These are phyloP conservation scores for Chionoecetes opilio DNA, from an alignment of 1,140 invertebrate species.

Conservation along the genomic window DNA sequence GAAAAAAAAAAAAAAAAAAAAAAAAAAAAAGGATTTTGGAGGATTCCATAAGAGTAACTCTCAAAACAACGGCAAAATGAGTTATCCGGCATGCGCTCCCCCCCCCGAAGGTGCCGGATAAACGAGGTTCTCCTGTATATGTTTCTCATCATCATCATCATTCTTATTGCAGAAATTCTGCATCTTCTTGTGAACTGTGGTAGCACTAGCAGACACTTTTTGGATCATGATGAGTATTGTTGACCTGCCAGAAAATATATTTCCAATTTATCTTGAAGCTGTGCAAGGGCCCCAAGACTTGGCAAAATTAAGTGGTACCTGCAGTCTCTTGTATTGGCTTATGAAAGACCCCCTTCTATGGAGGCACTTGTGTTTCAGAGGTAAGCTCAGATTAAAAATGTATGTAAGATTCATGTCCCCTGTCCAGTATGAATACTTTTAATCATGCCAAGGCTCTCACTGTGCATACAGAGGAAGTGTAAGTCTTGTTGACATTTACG, in stretches of 20 bases:
- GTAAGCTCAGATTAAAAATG: constrained; percentile 21
- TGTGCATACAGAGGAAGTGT: neutral
- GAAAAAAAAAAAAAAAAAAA: too few species aligned
- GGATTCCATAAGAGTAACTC: too few species aligned
- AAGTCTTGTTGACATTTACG: neutral
- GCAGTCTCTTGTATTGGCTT: constrained; percentile 34
- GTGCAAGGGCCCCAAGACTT: constrained; percentile 41
- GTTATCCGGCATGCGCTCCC: too few species aligned
- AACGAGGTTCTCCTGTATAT: too few species aligned
- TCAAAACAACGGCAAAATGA: too few species aligned
- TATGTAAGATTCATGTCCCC: neutral
- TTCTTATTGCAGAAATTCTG: too few species aligned
- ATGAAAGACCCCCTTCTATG: constrained; percentile 11
- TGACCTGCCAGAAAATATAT: constrained; percentile 47
- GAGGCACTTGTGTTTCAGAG: constrained; percentile 44
- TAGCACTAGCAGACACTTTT: too few species aligned
- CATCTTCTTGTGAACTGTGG: too few species aligned
- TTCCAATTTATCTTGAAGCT: neutral
- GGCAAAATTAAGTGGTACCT: neutral
- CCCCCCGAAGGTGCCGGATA: too few species aligned
- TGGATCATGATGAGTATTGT: neutral
- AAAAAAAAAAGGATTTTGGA: too few species aligned
- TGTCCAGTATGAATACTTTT: neutral
- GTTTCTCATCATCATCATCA: too few species aligned
- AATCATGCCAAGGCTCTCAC: neutral